A percentile compares a stretch with the other conserved stretches of the same genome.
Conservation (phyloP, 92 coral and sea anemone genomes). For the Palythoa grandiflora region DNA sequence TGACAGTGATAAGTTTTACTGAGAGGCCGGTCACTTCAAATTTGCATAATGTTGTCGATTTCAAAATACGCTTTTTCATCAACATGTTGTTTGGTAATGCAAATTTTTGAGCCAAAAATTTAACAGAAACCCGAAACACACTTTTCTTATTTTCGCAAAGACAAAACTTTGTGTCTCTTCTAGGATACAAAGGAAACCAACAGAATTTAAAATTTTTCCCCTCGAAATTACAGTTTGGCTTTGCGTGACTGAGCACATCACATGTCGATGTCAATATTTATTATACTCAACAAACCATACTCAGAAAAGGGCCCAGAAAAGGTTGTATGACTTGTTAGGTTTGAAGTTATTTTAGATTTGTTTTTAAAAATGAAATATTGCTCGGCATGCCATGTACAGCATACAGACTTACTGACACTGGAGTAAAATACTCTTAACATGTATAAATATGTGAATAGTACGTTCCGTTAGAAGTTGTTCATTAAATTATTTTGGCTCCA, state of each 20-base stretch:
- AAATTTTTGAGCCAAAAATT: too few species aligned
- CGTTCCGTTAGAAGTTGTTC: constrained; percentile 5
- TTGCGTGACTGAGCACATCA: not conserved
- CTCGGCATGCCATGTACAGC: constrained; percentile 5
- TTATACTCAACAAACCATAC: not conserved
- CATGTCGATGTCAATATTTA: not conserved
- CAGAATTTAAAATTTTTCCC: too few species aligned
- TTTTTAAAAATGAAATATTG: constrained; percentile 1
- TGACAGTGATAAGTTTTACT: too few species aligned
- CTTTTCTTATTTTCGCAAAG: too few species aligned
- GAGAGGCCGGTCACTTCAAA: too few species aligned
- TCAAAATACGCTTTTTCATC: too few species aligned
- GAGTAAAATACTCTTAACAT: constrained; percentile 5
- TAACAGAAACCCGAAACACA: too few species aligned
- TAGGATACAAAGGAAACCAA: too few species aligned
- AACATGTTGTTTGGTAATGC: too few species aligned
- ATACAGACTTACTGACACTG: constrained; percentile 3
- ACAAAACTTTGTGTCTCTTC: too few species aligned
- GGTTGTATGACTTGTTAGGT: constrained; percentile 7
- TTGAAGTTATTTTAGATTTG: not conserved
- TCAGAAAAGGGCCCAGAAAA: constrained; percentile 21
- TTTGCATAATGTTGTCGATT: too few species aligned
- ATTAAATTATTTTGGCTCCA: not conserved
- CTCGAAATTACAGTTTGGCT: not conserved
- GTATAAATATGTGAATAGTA: not conserved